phyloP scores from a whole-genome alignment of 2,113 vertebrate species.

The Gobiocypris rarus region DNA sequence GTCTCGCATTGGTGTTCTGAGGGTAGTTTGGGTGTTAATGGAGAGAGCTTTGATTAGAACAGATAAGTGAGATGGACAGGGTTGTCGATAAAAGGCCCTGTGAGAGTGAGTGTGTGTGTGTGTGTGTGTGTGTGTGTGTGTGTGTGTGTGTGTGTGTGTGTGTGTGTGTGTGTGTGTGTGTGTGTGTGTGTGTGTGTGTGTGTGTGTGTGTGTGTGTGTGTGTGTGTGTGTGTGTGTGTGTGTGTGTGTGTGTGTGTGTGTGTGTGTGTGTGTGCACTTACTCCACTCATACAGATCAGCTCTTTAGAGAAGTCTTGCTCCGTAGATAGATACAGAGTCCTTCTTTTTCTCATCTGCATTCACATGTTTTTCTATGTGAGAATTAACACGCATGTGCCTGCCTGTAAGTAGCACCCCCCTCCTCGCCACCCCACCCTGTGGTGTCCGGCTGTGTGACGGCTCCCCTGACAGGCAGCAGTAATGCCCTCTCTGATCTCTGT shows the following conservation, averaged over 20 bases:
- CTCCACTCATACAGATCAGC: background rate
- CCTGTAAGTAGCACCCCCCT: conserved; percentile 12
- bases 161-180: conserved; percentile 23
- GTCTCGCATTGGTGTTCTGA: conserved; percentile 24
- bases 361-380: conserved; percentile 1
- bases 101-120: conserved; percentile 21
- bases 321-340: background rate
- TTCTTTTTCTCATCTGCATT: background rate
- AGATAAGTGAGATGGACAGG: conserved; percentile 59
- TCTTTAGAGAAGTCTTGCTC: conserved; percentile 7
- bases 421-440: conserved; percentile 61
- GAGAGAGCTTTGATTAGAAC: conserved; percentile 57
- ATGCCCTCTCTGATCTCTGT: conserved; percentile 82
- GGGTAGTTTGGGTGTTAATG: conserved; percentile 50
- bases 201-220: background rate
- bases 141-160: background rate
- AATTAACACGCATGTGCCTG: conserved; percentile 27
- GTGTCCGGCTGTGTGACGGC: conserved; percentile 76
- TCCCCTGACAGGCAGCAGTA: conserved; percentile 82
- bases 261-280: background rate
- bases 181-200: conserved; percentile 6
- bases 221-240: no score
- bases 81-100: conserved; percentile 43
- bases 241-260: background rate
- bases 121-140: conserved; percentile 8